These are phyloP conservation scores for Drosophila quadrilineata DNA, from an alignment of 1,140 invertebrate species.

Conservation along the genomic window DNA sequence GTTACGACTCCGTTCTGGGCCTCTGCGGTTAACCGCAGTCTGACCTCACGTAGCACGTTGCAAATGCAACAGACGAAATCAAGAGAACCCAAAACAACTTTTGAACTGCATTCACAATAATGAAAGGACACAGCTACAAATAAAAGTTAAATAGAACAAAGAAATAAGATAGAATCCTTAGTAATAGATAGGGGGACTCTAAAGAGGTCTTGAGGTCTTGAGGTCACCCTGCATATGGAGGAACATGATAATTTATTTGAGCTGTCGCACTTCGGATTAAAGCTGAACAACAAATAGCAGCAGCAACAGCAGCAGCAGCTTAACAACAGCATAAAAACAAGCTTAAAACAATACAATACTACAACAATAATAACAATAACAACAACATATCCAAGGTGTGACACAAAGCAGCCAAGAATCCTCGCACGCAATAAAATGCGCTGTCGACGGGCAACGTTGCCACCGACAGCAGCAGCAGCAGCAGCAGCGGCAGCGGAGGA, in stretches of 20 bases:
- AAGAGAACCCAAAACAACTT: slow-evolving; percentile 40
- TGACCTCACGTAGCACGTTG: slow-evolving; percentile 27
- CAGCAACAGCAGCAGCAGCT: too few relatives aligned
- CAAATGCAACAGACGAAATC: slow-evolving; percentile 60
- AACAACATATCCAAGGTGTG: slow-evolving; percentile 45
- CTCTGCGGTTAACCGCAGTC: slow-evolving; percentile 40
- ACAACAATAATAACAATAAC: slow-evolving; percentile 22
- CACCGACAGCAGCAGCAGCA: slow-evolving; percentile 29
- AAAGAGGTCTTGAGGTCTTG: too few relatives aligned
- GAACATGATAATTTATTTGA: slow-evolving; percentile 53
- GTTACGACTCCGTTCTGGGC: slow-evolving; percentile 46
- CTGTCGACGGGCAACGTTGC: slow-evolving; percentile 39
- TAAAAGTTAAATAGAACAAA: slow-evolving; percentile 20
- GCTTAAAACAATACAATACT: slow-evolving; percentile 28
- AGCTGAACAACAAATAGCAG: too few relatives aligned
- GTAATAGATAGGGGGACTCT: too few relatives aligned
- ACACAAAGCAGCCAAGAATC: slow-evolving; percentile 57
- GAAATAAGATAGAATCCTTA: too few relatives aligned
- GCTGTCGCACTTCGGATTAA: slow-evolving; percentile 59
- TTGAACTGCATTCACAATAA: slow-evolving; percentile 57
- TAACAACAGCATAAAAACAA: slow-evolving; percentile 37
- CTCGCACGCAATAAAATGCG: slow-evolving; percentile 68
- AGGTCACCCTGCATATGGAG: slow-evolving; percentile 2
- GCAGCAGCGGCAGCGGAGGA: neutral
- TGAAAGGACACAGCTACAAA: slow-evolving; percentile 37